Percentiles rank a stretch among this genome's conserved stretches.
Conservation (phyloP, 2,888 invertebrate species). For the Aelia acuminata region DNA sequence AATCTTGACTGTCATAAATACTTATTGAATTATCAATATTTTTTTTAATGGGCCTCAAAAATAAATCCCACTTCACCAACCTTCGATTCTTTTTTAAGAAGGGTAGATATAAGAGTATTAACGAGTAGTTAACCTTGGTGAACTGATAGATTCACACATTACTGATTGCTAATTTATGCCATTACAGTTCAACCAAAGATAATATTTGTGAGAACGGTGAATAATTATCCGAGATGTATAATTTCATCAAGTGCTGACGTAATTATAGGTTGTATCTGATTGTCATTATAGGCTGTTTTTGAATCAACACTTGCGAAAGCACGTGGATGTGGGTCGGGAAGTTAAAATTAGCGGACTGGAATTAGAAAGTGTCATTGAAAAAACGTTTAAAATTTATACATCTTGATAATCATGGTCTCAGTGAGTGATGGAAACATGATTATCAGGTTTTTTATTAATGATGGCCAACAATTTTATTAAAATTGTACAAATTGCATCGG, state of each 20-base stretch:
- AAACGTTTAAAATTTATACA: background rate
- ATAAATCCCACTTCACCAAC: too few species aligned
- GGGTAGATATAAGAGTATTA: too few species aligned
- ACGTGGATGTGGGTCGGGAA: conserved; percentile 14
- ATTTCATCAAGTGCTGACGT: background rate
- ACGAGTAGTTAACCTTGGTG: too few species aligned
- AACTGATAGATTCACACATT: background rate
- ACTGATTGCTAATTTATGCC: background rate
- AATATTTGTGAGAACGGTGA: background rate
- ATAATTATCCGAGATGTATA: background rate
- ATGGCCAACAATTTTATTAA: too few species aligned
- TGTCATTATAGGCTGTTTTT: conserved; percentile 16
- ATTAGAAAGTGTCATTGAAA: conserved; percentile 35
- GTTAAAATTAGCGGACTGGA: background rate
- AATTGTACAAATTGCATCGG: too few species aligned
- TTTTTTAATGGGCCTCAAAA: too few species aligned
- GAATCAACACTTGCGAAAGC: conserved; percentile 16
- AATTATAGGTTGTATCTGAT: background rate
- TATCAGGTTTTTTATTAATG: too few species aligned
- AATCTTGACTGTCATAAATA: too few species aligned
- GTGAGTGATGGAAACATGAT: background rate
- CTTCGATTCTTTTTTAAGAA: too few species aligned
- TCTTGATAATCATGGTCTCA: background rate
- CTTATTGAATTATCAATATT: too few species aligned
- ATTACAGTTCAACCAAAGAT: background rate